Evolutionary conservation across 1,140 invertebrate genomes (phyloP).

Genomic region (Macrocentrus cingulum): DNA sequence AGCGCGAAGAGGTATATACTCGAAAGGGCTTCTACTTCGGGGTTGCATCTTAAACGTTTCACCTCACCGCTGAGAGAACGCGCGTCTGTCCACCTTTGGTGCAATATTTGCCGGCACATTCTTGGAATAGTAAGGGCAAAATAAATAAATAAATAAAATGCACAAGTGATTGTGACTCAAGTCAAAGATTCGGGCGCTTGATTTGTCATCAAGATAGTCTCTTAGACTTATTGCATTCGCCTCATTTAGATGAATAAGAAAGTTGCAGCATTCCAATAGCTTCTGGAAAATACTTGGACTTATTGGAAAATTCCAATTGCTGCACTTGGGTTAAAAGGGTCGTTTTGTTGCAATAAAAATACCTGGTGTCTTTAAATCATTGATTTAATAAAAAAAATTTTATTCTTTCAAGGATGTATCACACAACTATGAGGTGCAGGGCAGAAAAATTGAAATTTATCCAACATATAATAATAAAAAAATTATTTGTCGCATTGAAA

Average conservation of each 20-base stretch:
- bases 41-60: constrained; percentile 45
- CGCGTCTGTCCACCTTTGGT: constrained; percentile 14
- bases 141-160: constrained; percentile 7
- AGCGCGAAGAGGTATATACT: constrained; percentile 35
- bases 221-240: neutral
- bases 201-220: neutral
- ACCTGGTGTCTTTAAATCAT: no score
- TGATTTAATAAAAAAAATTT: no score
- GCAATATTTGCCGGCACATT: neutral
- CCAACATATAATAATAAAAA: constrained; percentile 9
- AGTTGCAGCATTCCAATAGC: neutral
- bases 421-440: no score
- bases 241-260: no score
- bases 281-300: neutral
- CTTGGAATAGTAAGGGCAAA: constrained; percentile 7
- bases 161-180: constrained; percentile 7
- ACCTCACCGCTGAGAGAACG: no score
- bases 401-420: no score
- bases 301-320: neutral
- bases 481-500: neutral
- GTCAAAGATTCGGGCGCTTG: neutral
- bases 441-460: constrained; percentile 1
- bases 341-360: neutral
- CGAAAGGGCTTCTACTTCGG: constrained; percentile 37
- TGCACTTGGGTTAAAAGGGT: neutral